Base-by-base conservation (phyloP, 2,888 invertebrate species). In the Tanaodytes sp. region DNA sequence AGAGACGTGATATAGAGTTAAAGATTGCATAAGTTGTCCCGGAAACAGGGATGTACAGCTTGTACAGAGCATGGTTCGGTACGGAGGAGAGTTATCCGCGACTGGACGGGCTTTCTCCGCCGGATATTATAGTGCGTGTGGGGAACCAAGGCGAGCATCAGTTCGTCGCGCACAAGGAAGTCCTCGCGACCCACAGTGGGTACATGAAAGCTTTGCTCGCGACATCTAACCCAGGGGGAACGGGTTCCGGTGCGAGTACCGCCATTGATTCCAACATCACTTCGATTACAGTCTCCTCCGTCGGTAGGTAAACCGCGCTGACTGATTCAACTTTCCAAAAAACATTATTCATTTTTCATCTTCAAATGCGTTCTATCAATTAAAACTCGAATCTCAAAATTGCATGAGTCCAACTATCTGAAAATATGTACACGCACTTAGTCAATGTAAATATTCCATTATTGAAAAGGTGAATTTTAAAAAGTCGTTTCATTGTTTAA, bases 171-270 rank as follows among this genome's bases (percentile, higher is more conserved):
- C 92, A 92, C 76, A 88, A 89, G 39, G 85, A 88, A 20, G 87
- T 92, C 9, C 82, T 92, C 23, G 88, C 90, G 23, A 88, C 89
- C 52, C 91, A 92, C 80, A 91, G 91, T 79, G 92, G 91, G 19
- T 92, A 91, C 79, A 87, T 92, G 77, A 90, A 91, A 73, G 90
- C 91, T 1, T 87, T 90, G n/a, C 85, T 91, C 49, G 76, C 82
- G 12, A 77, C 75, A n/a, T 69, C 79, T 6, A 62, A 77, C 2
- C 43, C 59, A 6, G 33, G 71, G 71, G n/a, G n/a, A n/a, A 46
- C 51, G 63, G 65, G 65, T 36, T 70, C 67, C 12, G 58, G 19
- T 20, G 67, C 58, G 1, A 62, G 42, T 4, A 58, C 42, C 49
- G 74, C 30, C 14, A 18, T 71, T 37, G 65, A 75, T 52, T 58